Base-by-base conservation (phyloP, 2,113 vertebrate species). In the Rhinolophus ferrumequinum region DNA sequence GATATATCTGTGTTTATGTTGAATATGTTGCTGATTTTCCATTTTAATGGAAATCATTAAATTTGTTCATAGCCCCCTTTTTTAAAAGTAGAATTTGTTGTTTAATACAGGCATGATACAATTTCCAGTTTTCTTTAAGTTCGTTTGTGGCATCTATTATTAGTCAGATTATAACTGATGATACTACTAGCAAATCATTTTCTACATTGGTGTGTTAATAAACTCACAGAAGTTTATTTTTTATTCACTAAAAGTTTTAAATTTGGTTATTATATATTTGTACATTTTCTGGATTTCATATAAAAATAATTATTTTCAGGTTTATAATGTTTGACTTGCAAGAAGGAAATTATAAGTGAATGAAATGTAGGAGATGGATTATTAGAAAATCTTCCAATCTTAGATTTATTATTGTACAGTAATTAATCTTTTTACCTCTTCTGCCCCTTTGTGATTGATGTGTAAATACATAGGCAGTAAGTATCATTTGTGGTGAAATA, bases 401-500 rank as follows among this genome's bases (percentile, higher is more conserved):
- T 93, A 44, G 33, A 54, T 88, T 77, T 84, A 73, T 70, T 90
- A 41, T 79, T 54, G 10, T 8, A 0, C 8, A 19, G 54, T 95
- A 72, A 79, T 56, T 80, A 58, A 83, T 76, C 52, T 89, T 92
- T 88, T 79, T 52, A 64, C n/a, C 28, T 95, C 52, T 21, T 10
- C 24, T 56, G 10, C 30, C 38, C 18, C 18, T 89, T 92, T 88
- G 50, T 81, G 56, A 77, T 35, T 83, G 16, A 60, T 94, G 16
- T 35, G 3, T 90, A 47, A 44, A 30, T 47, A 64, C 35, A 50
- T 54, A 82, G 30, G 12, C 38, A 79, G 3, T 73, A 66, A 77
- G 10, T 90, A 28, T 50, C 22, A 13, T 90, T 94, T 85, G 22
- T 95, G 69, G n/a, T 88, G 38, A 97, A 96, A 88, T 79, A 22